phyloP scores from a whole-genome alignment of 2,797 vertebrate genomes.

The Xerus rutilus region DNA sequence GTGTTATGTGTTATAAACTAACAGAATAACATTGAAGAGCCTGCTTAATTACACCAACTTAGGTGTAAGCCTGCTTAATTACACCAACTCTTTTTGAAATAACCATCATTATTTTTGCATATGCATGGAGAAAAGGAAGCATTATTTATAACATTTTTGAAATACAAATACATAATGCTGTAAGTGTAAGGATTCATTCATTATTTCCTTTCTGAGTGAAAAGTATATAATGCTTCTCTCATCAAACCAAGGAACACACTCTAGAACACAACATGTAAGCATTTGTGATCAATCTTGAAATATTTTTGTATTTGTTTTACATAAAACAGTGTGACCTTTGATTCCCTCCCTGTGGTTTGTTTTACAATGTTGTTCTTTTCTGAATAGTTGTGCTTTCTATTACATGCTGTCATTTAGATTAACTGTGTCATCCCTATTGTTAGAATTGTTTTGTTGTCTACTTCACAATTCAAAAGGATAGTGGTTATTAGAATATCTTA shows the following conservation, averaged over 20 bases:
- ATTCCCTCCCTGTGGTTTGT: conserved; percentile 84
- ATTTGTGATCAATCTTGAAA: conserved; percentile 75
- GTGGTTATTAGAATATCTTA: conserved; percentile 86
- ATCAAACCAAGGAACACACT: conserved; percentile 65
- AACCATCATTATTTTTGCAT: conserved; percentile 26
- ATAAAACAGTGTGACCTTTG: conserved; percentile 82
- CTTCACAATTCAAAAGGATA: conserved; percentile 88
- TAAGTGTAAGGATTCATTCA: neutral
- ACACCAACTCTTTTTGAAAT: conserved; percentile 13
- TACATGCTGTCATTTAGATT: conserved; percentile 85
- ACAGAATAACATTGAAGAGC: neutral
- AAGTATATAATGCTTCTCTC: conserved; percentile 80
- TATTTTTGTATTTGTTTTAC: conserved; percentile 82
- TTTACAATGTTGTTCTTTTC: conserved; percentile 85
- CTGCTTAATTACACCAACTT: neutral
- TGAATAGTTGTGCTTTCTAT: conserved; percentile 81
- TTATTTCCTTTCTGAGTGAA: conserved; percentile 54
- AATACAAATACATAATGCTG: conserved; percentile 2
- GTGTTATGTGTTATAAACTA: conserved; percentile 6
- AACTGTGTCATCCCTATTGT: conserved; percentile 86
- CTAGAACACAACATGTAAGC: conserved; percentile 61
- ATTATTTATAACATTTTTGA: conserved; percentile 31
- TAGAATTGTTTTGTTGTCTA: conserved; percentile 86
- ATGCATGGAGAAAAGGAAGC: neutral
- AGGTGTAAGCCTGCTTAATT: neutral